Evolutionary conservation across 1,140 invertebrate species (phyloP), one percentile per base, ranked within the genome.

Genomic region (Camponotus pennsylvanicus): DNA sequence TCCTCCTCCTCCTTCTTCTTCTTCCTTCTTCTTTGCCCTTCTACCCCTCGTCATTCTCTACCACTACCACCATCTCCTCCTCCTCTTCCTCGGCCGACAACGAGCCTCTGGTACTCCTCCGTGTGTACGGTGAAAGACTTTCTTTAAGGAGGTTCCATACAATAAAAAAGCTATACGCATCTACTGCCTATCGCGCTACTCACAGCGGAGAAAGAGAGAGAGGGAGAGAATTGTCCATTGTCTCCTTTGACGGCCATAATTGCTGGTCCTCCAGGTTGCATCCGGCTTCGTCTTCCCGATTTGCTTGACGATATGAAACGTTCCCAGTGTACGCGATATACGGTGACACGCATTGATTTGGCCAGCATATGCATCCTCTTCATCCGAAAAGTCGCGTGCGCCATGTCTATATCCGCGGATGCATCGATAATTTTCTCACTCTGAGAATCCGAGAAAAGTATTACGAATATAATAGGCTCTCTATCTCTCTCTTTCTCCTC

Each of bases 91-190:
- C 67, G 55, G 85, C 37, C 49, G 40, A 27, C 52, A 79, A 80
- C 79, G 69, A 83, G 69, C 49, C 55, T 73, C 79, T 55, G 80
- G 88, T 87, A 77, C 82, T 88, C 90, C 89, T 90, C 90, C 76
- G 89, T 86, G 85, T 83, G 87, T 82, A 89, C 91, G 93, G 95
- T 95, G 95, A 95, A 95, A 95, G 94, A 95, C 95, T 95, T 95
- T 95, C 95, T 95, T 95, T 93, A 91, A 92, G 85, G 86, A 37
- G 86, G 76, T 52, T 87, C 82, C 73, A 80, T 85, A 69, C 88
- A 75, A 57, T 61, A 57, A 80, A 52, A 73, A 40, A 73, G 42
- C 69, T 21, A 69, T 79, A 83, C 88, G 64, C 78, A 66, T 82
- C 87, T 86, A 70, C 75, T 88, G 52, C 78, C 37, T 61, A 79